Base-by-base conservation (phyloP, 1,140 invertebrate genomes). In the Heliothis subflexa region DNA sequence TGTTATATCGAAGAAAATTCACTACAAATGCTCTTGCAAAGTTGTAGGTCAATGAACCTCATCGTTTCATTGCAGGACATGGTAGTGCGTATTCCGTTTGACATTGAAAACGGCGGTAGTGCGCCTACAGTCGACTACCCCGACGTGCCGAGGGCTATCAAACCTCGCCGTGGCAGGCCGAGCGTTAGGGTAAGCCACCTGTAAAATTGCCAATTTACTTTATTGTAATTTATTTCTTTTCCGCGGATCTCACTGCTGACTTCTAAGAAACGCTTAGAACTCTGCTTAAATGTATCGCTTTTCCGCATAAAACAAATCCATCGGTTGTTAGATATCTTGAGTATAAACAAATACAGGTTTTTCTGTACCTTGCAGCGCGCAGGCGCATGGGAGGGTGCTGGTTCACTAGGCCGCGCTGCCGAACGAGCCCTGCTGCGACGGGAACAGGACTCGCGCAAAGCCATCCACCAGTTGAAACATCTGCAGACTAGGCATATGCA, bases 1-100 rank as follows among this genome's bases (percentile, higher is more conserved):
- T 93, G 99, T 99, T 78, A 99, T 99, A 21, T 98, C 98, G 86
- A n/a, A n/a, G n/a, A n/a, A n/a, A n/a, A n/a, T n/a, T n/a, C n/a
- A n/a, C n/a, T n/a, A n/a, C n/a, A n/a, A n/a, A n/a, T n/a, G n/a
- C n/a, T n/a, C n/a, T n/a, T n/a, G n/a, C n/a, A n/a, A n/a, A n/a
- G n/a, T n/a, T n/a, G n/a, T n/a, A n/a, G n/a, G n/a, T n/a, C n/a
- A 93, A 94, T 94, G 92, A 33, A 33, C 18, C 1, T n/a, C 18
- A 49, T 13, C 13, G 7, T 74, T 74, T 13, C n/a, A 55, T 33
- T 33, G 0, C 28, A 93, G 91, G 91, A 92, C 55, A 89, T 88
- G 85, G 88, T 93, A 55, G 89, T 94, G 1, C 89, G 92, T 12
- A 93, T 94, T 70, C 93, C 93, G 11, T 93, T 94, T 64, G 92